Conservation (phyloP, 2,113 vertebrate genomes). For the Ailurus styani region DNA sequence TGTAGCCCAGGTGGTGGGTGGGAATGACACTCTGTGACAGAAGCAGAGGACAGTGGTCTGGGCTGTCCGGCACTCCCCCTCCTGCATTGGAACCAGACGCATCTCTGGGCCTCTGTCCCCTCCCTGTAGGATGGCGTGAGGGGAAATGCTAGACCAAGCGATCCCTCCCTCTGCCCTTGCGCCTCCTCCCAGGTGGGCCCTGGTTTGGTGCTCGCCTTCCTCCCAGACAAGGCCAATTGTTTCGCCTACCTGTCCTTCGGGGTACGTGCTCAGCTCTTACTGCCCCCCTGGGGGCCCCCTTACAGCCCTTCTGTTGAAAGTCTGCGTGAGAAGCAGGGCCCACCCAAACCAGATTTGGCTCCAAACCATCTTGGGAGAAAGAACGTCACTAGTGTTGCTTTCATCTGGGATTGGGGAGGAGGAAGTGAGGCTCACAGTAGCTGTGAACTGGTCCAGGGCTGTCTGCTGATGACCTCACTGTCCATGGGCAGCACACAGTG, state of each 20-base stretch:
- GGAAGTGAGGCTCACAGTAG: neutral
- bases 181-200: neutral
- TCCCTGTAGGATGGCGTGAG: neutral
- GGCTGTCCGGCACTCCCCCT: neutral
- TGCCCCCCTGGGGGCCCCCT: neutral
- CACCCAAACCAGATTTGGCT: neutral
- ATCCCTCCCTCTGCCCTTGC: neutral
- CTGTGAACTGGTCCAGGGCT: neutral
- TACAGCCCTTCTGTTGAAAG: too few species aligned
- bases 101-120: neutral
- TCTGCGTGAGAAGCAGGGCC: neutral
- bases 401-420: neutral
- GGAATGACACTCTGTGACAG: neutral
- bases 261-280: neutral
- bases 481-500: neutral
- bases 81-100: neutral
- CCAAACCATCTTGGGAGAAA: neutral
- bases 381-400: neutral
- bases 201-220: neutral
- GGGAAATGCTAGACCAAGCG: neutral
- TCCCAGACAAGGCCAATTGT: neutral
- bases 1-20: neutral
- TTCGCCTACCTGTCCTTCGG: too few species aligned
- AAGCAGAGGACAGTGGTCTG: neutral
- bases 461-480: neutral